A percentile compares a stretch with the other conserved stretches of the same genome.
Evolutionary conservation across 2,113 vertebrate genomes (phyloP).

Genomic region (Parus major): DNA sequence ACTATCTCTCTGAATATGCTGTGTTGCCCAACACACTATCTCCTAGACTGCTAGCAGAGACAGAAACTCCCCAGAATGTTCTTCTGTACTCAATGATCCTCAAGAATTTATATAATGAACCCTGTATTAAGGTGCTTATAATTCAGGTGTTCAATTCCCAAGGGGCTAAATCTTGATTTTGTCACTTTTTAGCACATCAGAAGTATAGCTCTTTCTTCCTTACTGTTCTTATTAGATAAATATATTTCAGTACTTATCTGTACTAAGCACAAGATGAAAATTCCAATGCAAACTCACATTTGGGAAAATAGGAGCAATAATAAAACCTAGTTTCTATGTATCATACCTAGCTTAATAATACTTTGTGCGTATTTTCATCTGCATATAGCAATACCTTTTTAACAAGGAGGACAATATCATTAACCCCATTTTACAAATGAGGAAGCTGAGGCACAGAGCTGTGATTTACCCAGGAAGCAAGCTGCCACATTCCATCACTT

Average conservation of each 20-base stretch:
- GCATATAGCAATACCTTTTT: conserved; percentile 2
- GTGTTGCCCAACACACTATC: not conserved
- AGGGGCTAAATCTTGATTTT: conserved; percentile 4
- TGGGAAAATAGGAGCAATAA: not conserved
- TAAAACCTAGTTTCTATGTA: not conserved
- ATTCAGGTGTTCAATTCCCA: not conserved
- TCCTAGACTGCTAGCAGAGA: conserved; percentile 2
- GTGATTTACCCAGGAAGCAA: conserved; percentile 34
- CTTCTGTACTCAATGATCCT: not conserved
- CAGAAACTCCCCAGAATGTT: conserved; percentile 5
- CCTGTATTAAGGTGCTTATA: not conserved
- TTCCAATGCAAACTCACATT: not conserved
- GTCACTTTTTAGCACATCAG: not conserved
- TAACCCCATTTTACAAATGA: conserved; percentile 50
- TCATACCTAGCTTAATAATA: not conserved
- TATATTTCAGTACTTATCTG: not conserved
- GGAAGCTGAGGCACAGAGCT: conserved; percentile 31
- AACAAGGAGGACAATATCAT: conserved; percentile 32
- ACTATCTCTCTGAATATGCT: not conserved
- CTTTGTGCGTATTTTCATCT: not conserved
- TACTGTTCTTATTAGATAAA: not conserved
- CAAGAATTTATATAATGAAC: not conserved
- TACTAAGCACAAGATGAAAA: not conserved
- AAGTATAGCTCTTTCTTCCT: not conserved
- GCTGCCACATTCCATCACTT: not conserved